Percentiles rank a stretch among this genome's conserved stretches.
Conservation (phyloP, 1,140 invertebrate genomes). For the Heliothis subflexa region DNA sequence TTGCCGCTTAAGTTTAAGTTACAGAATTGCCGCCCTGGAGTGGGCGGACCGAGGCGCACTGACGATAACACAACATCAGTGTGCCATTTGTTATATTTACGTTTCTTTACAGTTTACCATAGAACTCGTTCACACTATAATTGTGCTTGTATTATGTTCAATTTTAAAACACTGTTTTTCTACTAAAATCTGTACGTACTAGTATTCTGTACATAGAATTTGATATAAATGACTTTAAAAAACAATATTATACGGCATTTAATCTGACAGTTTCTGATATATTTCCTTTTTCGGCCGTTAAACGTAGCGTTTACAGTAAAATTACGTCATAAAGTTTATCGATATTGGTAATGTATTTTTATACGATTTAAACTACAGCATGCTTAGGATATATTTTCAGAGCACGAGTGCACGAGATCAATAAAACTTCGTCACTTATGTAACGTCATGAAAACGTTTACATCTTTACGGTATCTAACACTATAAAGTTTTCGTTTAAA, state of each 20-base stretch:
- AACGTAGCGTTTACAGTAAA: not conserved
- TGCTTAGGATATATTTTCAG: too few relatives aligned
- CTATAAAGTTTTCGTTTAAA: too few relatives aligned
- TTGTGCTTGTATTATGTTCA: not conserved
- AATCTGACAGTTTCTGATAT: not conserved
- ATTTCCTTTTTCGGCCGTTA: not conserved
- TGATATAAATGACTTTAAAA: not conserved
- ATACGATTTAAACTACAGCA: too few relatives aligned
- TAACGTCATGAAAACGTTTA: too few relatives aligned
- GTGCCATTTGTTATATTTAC: slow-evolving; percentile 11
- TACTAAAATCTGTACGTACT: not conserved
- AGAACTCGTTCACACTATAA: slow-evolving; percentile 17
- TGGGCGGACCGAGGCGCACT: slow-evolving; percentile 14
- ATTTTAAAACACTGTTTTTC: not conserved
- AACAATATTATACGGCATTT: too few relatives aligned
- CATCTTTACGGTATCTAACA: too few relatives aligned
- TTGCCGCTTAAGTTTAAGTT: too few relatives aligned
- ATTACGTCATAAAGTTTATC: not conserved
- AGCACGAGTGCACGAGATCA: too few relatives aligned
- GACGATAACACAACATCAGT: slow-evolving; percentile 21
- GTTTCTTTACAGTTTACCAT: slow-evolving; percentile 20
- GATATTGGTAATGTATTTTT: not conserved
- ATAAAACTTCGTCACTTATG: too few relatives aligned
- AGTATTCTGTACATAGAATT: not conserved
- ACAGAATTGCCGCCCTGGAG: too few relatives aligned